These are phyloP conservation scores for Climacteris rufus DNA, from an alignment of 2,113 vertebrate species.

Conservation along the genomic window DNA sequence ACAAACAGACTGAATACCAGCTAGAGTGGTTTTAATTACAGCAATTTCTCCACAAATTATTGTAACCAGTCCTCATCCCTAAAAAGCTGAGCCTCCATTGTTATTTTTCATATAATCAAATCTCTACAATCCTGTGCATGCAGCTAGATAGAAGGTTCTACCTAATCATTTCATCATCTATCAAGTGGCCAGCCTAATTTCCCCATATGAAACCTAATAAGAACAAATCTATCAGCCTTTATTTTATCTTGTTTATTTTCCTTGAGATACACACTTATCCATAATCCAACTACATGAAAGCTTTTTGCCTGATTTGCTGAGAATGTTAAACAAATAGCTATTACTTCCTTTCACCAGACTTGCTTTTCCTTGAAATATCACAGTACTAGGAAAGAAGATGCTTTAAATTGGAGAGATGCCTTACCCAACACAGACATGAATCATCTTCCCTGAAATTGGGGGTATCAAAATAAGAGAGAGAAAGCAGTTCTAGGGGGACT, in stretches of 20 bases:
- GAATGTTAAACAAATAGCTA: neutral
- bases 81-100: neutral
- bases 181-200: neutral
- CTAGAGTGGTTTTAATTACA: neutral
- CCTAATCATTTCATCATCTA: neutral
- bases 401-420: neutral
- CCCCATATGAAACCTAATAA: neutral
- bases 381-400: neutral
- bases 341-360: neutral
- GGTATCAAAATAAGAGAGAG: neutral
- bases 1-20: neutral
- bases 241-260: neutral
- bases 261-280: neutral
- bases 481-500: neutral
- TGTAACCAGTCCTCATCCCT: neutral
- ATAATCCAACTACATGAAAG: neutral
- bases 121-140: neutral
- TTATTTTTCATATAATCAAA: slow-evolving; percentile 2
- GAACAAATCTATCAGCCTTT: neutral
- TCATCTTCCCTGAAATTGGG: neutral
- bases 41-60: neutral
- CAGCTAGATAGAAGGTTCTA: neutral
- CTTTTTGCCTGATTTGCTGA: neutral
- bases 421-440: neutral
- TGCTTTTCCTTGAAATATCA: neutral